A percentile compares a stretch with the other conserved stretches of the same genome.
Conservation (phyloP, 2,888 invertebrate species). For the Gymnosoma rotundatum region DNA sequence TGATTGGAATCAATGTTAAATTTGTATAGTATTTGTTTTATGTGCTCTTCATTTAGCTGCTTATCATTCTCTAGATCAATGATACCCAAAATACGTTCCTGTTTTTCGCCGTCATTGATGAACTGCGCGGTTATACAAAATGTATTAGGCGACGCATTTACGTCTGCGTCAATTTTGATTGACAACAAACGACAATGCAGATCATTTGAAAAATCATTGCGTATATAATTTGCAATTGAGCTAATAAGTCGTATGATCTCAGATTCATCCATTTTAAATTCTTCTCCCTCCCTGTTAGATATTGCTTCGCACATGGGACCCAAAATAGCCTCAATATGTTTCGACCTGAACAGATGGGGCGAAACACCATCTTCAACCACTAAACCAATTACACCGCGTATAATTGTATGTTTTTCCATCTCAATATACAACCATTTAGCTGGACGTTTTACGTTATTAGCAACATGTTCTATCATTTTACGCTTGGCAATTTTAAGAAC, state of each 20-base stretch:
- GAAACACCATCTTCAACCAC: conserved; percentile 50
- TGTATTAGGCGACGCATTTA: conserved; percentile 16
- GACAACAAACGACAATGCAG: conserved; percentile 58
- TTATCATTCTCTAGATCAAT: conserved; percentile 18
- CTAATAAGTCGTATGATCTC: conserved; percentile 30
- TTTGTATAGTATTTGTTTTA: conserved; percentile 50
- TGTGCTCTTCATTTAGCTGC: conserved; percentile 30
- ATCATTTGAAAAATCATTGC: conserved; percentile 47
- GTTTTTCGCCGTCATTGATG: conserved; percentile 31
- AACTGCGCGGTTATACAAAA: conserved; percentile 48
- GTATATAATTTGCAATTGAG: conserved; percentile 35
- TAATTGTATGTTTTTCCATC: conserved; percentile 29
- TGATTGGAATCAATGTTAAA: conserved; percentile 58
- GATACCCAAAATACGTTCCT: conserved; percentile 40
- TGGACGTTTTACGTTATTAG: neutral
- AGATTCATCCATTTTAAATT: conserved; percentile 18
- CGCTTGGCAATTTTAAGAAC: conserved; percentile 55
- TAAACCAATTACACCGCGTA: conserved; percentile 47
- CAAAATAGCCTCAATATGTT: conserved; percentile 27
- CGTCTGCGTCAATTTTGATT: conserved; percentile 51
- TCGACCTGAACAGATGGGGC: conserved; percentile 26
- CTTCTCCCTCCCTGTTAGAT: conserved; percentile 19
- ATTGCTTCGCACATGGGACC: conserved; percentile 45
- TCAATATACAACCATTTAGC: conserved; percentile 8
- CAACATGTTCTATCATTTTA: conserved; percentile 51